phyloP scores from a whole-genome alignment of 2,113 vertebrate species.

The Odocoileus hemionus region DNA sequence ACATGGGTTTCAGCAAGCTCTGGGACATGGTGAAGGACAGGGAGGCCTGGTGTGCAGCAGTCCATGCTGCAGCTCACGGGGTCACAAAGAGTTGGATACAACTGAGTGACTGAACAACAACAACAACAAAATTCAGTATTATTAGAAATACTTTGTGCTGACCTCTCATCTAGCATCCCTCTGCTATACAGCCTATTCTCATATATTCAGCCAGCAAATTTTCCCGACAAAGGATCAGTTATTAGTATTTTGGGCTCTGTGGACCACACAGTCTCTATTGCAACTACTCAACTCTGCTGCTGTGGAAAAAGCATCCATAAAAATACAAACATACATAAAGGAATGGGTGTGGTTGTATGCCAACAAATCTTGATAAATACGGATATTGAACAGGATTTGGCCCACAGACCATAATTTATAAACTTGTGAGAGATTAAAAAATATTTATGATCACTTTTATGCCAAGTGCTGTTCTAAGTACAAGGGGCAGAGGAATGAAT shows the following conservation, averaged over 20 bases:
- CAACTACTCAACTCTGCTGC: background rate
- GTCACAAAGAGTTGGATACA: background rate
- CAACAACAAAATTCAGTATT: slow-evolving; percentile 5
- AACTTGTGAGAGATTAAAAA: background rate
- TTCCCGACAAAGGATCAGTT: background rate
- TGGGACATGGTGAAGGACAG: background rate
- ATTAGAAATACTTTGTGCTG: slow-evolving; percentile 17
- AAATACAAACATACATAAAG: background rate
- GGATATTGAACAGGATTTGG: background rate
- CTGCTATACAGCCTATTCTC: background rate
- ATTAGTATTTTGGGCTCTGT: background rate
- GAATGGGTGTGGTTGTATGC: background rate
- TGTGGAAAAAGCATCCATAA: background rate
- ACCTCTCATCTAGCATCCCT: background rate
- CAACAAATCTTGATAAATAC: background rate
- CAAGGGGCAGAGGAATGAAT: background rate
- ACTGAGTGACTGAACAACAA: background rate
- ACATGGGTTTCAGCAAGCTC: background rate
- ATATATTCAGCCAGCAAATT: background rate
- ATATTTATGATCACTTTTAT: background rate
- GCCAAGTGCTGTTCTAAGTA: background rate
- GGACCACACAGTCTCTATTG: background rate
- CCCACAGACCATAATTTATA: background rate
- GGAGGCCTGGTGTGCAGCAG: background rate
- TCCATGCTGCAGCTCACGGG: background rate